Evolutionary conservation across 2,113 vertebrate species (phyloP).

Genomic region (Delphinus delphis): DNA sequence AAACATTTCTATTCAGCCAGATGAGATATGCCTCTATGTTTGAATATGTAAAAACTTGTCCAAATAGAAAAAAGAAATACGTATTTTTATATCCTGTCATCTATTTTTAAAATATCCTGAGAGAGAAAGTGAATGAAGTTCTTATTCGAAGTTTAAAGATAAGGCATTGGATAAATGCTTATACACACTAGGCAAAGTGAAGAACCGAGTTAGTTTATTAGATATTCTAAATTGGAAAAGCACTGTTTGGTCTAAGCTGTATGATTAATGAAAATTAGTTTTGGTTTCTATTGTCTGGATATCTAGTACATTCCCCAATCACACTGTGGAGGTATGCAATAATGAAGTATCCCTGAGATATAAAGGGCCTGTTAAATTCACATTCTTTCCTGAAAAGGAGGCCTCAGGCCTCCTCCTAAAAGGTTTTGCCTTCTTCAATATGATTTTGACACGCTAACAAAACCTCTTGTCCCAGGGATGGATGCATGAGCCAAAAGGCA

Average conservation of each 20-base stretch:
- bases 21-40: background rate
- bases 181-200: background rate
- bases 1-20: slow-evolving; percentile 23
- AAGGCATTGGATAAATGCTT: background rate
- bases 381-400: background rate
- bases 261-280: background rate
- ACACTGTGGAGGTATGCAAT: background rate
- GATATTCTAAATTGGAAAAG: background rate
- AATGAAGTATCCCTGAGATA: background rate
- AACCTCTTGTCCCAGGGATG: background rate
- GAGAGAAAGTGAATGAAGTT: background rate
- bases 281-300: background rate
- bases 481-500: background rate
- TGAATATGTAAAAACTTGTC: slow-evolving; percentile 10
- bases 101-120: slow-evolving; percentile 27
- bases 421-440: background rate
- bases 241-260: background rate
- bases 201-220: background rate
- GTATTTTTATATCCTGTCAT: background rate
- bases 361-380: background rate
- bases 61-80: background rate
- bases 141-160: background rate
- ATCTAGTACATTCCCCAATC: background rate
- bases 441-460: background rate
- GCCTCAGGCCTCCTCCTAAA: background rate